Base-by-base conservation (phyloP, 2,113 vertebrate genomes). In the Ptilorrhoa leucosticta region DNA sequence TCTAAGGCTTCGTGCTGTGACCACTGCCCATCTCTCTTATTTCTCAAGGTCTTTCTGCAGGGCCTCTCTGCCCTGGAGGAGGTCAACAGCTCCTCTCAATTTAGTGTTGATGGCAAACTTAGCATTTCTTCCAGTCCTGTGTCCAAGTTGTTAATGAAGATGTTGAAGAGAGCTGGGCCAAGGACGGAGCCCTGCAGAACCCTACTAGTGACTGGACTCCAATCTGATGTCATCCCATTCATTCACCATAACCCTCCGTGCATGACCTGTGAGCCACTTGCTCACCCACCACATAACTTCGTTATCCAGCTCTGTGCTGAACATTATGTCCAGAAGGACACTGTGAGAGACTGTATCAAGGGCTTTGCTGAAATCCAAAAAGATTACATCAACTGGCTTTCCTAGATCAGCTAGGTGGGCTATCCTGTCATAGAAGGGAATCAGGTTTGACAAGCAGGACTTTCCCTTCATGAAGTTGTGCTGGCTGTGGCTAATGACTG, bases 51-150 rank as follows among this genome's bases (percentile, higher is more conserved):
- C 20, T 66, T 33, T 66, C 53, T 66, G 28, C 24, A 75, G 53
- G 19, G 5, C 9, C 20, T 60, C 45, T 75, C 45, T 1, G 3
- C 47, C 23, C 24, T 83, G 0, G 0, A 47, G 30, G 30, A 39
- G 47, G 14, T 61, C 0, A 0, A 40, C 24, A 31, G 53, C 13
- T 68, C 9, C 53, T 75, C 53, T n/a, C n/a, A 47, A 0, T 47
- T 53, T 68, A 53, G 39, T 60, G 19, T 3, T 28, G 14, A 15
- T 2, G 7, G 13, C n/a, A 75, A 45, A 45, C 15, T 65, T 21
- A 17, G 24, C 60, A 33, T 72, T 57, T 56, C 68, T 72, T 72
- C 1, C 7, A 50, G 22, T 81, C 50, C 27, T 37, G 27, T 48
- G 37, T 33, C 31, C 51, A 39, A 33, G 44, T 13, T 8, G 5